Evolutionary conservation across 1,140 invertebrate species (phyloP), one percentile per base, ranked within the genome.

Genomic region (Drosophila obscura): DNA sequence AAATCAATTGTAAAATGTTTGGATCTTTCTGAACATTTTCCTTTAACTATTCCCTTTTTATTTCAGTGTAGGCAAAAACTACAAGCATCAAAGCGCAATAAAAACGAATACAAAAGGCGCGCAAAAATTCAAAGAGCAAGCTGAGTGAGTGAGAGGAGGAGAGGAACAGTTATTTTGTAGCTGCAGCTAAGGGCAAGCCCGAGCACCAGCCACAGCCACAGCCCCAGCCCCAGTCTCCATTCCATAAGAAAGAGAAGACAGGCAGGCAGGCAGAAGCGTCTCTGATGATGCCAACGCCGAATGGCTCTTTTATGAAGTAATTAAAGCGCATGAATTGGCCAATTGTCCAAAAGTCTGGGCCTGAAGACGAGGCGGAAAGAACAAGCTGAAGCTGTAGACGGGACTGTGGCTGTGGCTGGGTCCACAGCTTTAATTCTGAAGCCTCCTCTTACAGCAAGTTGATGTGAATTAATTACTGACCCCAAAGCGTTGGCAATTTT

Each of bases 291-390:
- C 35, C 35, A 39, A 39, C 13, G 35, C 78, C 69, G 73, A 55
- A 60, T 66, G 55, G 69, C 64, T 77, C 67, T 77, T 76, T 82
- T 88, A 87, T 87, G 76, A 88, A 87, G 82, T 87, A 87, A 87
- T 87, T 87, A 88, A 87, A 87, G 82, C 78, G 83, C 82, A 87
- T 87, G 82, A 87, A 85, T 87, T 87, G 82, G 82, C 79, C 83
- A 87, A 83, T 85, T 87, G 69, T 55, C 52, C 51, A 67, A 51
- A 75, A 68, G 73, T 67, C 56, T 61, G 28, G 31, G 44, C 26
- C 19, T 44, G 13, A 46, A 56, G 55, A 24, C 28, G 41, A 57
- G 15, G 35, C 35, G 5, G 26, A 5, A 7, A 28, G 11, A 39
- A n/a, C n/a, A n/a, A 39, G 35, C 31, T 35, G 31, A 4, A 11